phyloP scores from a whole-genome alignment of 1,140 invertebrate species.

The Leptopilina clavipes region DNA sequence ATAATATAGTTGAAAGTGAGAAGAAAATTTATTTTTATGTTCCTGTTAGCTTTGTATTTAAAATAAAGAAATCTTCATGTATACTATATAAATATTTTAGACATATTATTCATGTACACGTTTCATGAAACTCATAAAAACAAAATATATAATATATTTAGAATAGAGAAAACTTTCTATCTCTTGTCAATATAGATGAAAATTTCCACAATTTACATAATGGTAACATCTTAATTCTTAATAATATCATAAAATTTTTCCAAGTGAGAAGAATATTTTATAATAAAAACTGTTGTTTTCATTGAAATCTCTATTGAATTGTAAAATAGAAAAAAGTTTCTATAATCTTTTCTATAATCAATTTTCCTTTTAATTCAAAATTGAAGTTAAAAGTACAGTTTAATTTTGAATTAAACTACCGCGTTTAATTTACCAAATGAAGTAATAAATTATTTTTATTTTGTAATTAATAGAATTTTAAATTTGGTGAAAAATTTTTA shows the following conservation, averaged over 20 bases:
- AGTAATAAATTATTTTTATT: too few relatives aligned
- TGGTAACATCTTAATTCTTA: background rate
- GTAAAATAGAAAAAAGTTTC: too few relatives aligned
- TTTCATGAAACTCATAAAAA: background rate
- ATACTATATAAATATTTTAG: too few relatives aligned
- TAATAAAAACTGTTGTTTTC: background rate
- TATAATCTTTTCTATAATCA: too few relatives aligned
- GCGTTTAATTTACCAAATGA: too few relatives aligned
- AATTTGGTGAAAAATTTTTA: background rate
- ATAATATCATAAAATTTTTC: background rate
- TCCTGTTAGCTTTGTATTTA: background rate
- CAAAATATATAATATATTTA: too few relatives aligned
- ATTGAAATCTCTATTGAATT: background rate
- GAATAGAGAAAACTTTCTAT: background rate
- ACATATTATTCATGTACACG: background rate
- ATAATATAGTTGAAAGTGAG: background rate
- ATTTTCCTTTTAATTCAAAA: too few relatives aligned
- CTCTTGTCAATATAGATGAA: background rate
- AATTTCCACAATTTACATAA: background rate
- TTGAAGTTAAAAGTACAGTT: too few relatives aligned
- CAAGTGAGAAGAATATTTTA: background rate
- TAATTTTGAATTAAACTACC: too few relatives aligned
- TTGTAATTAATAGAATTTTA: too few relatives aligned
- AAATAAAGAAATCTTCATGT: slow-evolving; percentile 15
- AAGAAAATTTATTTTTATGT: background rate